These are phyloP conservation scores for Hemicentrotus pulcherrimus DNA, from an alignment of 35 echinoderm and acorn worm species.

Conservation along the genomic window DNA sequence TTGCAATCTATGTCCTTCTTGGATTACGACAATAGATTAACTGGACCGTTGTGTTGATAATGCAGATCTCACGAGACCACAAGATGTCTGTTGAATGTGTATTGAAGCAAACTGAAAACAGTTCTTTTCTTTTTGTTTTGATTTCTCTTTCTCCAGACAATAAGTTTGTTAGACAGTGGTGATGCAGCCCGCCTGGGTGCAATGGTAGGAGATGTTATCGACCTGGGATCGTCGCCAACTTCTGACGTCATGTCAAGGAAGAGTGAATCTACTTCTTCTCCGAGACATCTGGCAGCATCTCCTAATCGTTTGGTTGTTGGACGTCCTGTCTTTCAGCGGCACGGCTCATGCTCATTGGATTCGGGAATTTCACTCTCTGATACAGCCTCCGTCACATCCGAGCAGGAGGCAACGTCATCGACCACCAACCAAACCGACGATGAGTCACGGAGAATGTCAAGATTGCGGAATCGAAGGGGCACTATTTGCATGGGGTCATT, in stretches of 20 bases:
- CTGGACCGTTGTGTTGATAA: neutral
- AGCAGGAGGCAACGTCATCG: neutral
- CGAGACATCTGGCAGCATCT: neutral
- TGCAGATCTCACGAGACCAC: neutral
- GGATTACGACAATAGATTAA: neutral
- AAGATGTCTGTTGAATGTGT: neutral
- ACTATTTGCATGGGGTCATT: slow-evolving; percentile 20
- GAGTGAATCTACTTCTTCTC: neutral
- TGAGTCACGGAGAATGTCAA: neutral
- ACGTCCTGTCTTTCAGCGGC: neutral
- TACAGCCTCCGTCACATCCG: neutral
- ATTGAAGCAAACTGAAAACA: neutral
- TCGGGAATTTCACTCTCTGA: neutral
- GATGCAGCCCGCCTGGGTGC: neutral
- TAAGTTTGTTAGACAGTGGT: neutral
- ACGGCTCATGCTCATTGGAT: neutral
- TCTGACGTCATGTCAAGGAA: neutral
- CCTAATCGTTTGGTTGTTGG: neutral
- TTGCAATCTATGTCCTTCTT: neutral
- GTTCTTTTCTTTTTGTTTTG: neutral
- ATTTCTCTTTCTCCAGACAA: neutral
- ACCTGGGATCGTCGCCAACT: neutral
- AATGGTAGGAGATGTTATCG: neutral
- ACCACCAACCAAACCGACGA: neutral
- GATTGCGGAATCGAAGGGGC: neutral